Conservation (phyloP, 2,888 invertebrate species). For the Fragum sueziense region DNA sequence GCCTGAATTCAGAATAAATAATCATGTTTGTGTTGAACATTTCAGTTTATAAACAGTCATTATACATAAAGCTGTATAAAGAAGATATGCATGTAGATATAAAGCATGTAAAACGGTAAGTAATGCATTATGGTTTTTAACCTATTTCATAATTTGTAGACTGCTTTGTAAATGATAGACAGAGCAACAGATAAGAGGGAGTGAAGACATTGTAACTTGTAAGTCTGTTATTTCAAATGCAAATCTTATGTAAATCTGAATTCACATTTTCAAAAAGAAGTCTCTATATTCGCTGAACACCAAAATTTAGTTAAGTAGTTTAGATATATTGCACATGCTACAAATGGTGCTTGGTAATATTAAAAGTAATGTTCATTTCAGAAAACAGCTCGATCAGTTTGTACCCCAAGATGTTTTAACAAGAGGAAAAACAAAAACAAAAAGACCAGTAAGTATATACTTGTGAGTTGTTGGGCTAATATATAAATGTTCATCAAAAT, state of each 20-base stretch:
- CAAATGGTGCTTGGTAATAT: too few relatives aligned
- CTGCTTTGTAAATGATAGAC: too few relatives aligned
- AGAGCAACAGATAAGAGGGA: too few relatives aligned
- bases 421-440: slow-evolving; percentile 59
- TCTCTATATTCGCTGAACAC: too few relatives aligned
- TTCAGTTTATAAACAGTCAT: slow-evolving; percentile 81
- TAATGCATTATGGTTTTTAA: not conserved
- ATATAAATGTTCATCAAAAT: too few relatives aligned
- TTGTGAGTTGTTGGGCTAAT: not conserved
- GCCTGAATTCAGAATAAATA: not conserved
- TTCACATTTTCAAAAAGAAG: too few relatives aligned
- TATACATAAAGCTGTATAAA: slow-evolving; percentile 86
- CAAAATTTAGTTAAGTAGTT: too few relatives aligned
- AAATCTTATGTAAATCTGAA: too few relatives aligned
- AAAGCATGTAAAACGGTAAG: slow-evolving; percentile 90
- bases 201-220: too few relatives aligned
- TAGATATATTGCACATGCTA: too few relatives aligned
- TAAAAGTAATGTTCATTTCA: slow-evolving; percentile 57
- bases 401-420: slow-evolving; percentile 73
- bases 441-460: slow-evolving; percentile 33
- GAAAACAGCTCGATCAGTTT: slow-evolving; percentile 77
- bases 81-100: slow-evolving; percentile 93
- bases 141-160: too few relatives aligned
- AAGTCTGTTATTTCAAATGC: too few relatives aligned
- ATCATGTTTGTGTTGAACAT: slow-evolving; percentile 25